These are phyloP conservation scores for Trichosurus vulpecula DNA, from an alignment of 2,797 vertebrate species.

Conservation along the genomic window DNA sequence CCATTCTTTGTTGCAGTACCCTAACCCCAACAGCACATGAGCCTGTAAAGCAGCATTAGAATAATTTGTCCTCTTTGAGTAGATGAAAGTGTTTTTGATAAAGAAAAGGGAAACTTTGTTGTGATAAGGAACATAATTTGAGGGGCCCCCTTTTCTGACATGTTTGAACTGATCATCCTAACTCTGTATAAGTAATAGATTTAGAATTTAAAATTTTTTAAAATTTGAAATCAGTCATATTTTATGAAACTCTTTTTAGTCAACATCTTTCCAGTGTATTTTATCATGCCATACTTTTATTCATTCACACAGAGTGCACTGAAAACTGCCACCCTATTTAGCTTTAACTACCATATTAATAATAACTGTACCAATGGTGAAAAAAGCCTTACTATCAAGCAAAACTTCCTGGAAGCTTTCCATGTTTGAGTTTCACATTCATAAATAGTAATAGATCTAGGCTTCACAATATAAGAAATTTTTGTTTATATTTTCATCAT, in stretches of 20 bases:
- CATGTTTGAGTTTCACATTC: not conserved
- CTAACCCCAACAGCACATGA: not conserved
- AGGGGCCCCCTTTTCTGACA: not conserved
- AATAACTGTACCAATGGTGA: not conserved
- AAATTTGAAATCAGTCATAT: not conserved
- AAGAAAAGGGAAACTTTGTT: not conserved
- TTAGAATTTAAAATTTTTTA: not conserved
- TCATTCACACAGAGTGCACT: not conserved
- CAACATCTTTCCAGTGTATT: not conserved
- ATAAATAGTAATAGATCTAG: not conserved
- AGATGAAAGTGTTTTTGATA: not conserved
- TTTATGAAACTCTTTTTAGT: not conserved
- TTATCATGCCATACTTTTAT: not conserved
- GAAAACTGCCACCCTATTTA: not conserved
- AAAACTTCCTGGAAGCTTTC: not conserved
- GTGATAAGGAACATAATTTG: not conserved
- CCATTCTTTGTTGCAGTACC: not conserved
- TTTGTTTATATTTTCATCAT: not conserved
- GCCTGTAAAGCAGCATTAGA: not conserved
- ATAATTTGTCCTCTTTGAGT: not conserved
- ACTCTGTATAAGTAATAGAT: not conserved
- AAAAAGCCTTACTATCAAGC: not conserved
- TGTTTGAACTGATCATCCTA: not conserved
- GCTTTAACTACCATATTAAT: not conserved
- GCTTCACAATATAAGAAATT: not conserved